phyloP scores from a whole-genome alignment of 2,888 invertebrate species.

The Eudemis profundana region DNA sequence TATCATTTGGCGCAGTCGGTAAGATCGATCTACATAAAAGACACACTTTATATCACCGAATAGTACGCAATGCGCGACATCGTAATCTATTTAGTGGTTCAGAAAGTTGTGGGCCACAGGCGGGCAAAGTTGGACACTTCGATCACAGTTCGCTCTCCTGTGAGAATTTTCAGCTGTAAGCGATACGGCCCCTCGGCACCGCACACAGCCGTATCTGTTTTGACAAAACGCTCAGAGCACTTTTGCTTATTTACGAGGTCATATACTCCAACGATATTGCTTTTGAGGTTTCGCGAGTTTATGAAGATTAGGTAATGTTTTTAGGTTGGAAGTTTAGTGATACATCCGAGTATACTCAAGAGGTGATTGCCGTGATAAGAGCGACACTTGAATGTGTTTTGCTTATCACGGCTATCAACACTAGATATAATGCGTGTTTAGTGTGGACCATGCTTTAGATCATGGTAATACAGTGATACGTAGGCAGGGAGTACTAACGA shows the following conservation, averaged over 20 bases:
- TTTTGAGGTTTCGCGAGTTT: background rate
- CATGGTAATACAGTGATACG: no score
- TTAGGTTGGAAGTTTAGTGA: background rate
- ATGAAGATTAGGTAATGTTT: conserved; percentile 13
- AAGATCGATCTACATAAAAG: conserved; percentile 1
- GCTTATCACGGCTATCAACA: no score
- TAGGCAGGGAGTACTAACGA: no score
- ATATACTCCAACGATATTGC: conserved; percentile 10
- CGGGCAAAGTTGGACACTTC: conserved; percentile 53
- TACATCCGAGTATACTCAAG: background rate
- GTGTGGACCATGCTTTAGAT: no score
- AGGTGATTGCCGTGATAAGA: background rate
- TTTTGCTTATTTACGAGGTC: conserved; percentile 20
- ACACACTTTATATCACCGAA: conserved; percentile 16
- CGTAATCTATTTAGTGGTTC: conserved; percentile 55
- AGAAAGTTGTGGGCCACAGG: conserved; percentile 51
- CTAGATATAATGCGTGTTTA: no score
- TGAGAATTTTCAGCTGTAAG: conserved; percentile 46
- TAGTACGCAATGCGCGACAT: conserved; percentile 44
- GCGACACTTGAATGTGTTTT: background rate
- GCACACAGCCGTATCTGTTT: conserved; percentile 35
- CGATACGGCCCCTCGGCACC: conserved; percentile 40
- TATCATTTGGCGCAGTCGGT: background rate
- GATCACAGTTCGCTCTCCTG: conserved; percentile 55
- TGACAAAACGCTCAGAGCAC: conserved; percentile 34